A percentile compares a stretch with the other conserved stretches of the same genome.
These are phyloP conservation scores for Leucoptera coffeella DNA, from an alignment of 2,888 invertebrate species.

Conservation along the genomic window DNA sequence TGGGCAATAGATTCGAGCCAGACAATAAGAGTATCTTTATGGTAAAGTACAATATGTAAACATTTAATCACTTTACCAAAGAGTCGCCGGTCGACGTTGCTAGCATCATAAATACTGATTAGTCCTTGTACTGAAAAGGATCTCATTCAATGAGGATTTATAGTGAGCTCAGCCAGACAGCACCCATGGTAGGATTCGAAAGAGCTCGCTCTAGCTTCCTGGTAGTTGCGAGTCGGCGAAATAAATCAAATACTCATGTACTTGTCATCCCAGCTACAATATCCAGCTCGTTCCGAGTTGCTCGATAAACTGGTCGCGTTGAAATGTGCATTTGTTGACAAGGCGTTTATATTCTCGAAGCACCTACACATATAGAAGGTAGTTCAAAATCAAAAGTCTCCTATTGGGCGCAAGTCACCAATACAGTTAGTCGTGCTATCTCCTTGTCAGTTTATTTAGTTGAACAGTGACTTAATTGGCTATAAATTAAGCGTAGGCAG, in stretches of 20 bases:
- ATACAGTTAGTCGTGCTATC: slow-evolving; percentile 32
- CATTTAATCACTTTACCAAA: slow-evolving; percentile 6
- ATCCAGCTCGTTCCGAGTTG: slow-evolving; percentile 16
- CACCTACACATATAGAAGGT: slow-evolving; percentile 17
- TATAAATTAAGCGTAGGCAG: slow-evolving; percentile 46
- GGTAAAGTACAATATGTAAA: too few species aligned
- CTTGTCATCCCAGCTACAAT: slow-evolving; percentile 28
- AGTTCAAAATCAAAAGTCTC: slow-evolving; percentile 11
- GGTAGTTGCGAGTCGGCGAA: slow-evolving; percentile 16
- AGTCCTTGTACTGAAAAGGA: slow-evolving; percentile 26
- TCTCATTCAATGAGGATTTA: slow-evolving; percentile 30
- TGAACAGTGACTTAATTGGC: slow-evolving; percentile 47
- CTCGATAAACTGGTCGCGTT: slow-evolving; percentile 21
- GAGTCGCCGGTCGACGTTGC: slow-evolving; percentile 16
- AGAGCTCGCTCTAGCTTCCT: slow-evolving; percentile 20
- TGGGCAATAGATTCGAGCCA: too few species aligned
- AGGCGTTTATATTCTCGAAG: slow-evolving; percentile 12
- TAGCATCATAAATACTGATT: slow-evolving; percentile 32
- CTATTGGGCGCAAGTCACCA: too few species aligned
- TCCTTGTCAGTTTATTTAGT: slow-evolving; percentile 40
- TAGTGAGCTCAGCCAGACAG: slow-evolving; percentile 23
- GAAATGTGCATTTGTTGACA: slow-evolving; percentile 16
- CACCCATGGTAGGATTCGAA: slow-evolving; percentile 18
- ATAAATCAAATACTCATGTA: slow-evolving; percentile 36
- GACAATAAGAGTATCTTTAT: too few species aligned